Evolutionary conservation across 2,888 invertebrate species (phyloP), one percentile per base, ranked within the genome.

Genomic region (Drosophila nigritarsus): DNA sequence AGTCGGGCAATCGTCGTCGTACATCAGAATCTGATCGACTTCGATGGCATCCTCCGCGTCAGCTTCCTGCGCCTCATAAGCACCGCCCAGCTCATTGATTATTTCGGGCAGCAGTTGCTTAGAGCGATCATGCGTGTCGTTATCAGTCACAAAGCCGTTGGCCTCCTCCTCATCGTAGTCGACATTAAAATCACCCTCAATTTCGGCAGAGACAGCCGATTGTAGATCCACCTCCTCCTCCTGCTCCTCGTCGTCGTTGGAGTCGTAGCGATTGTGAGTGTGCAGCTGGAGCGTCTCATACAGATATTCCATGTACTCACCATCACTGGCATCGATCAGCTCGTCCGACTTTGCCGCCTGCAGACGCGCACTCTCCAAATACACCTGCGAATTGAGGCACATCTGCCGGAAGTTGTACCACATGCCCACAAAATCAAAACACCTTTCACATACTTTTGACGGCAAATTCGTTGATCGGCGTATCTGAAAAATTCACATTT

Each of bases 321-420:
- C 42, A 4, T 81, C 81, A 55, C 76, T 89, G 49, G 68, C 72
- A 27, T 73, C 55, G 1, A 69, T 27, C 29, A 73, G 32, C 7
- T 64, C 71, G 8, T 68, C 34, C 0, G 78, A 68, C 30, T 73
- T 69, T 11, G 61, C 56, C 24, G 62, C 51, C 15, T 70, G 69
- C 7, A 64, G 53, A 58, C 64, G 66, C 9, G 69, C 49, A 18
- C 71, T 82, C 59, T 87, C 85, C 61, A 92, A 74, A 60, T 91
- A 92, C 3, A 91, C 86, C 51, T 92, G 92, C 0, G 93, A 85
- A 11, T 92, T 88, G 18, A 91, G 84, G 45, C 92, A 92, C 79
- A 92, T 81, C 69, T 91, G 87, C 0, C 92, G 92, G 56, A 92
- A 92, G 27, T 83, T 91, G 36, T 77, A 89, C 82, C 92, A 92